A percentile compares a stretch with the other conserved stretches of the same genome.
These are phyloP conservation scores for Teleopsis dalmanni DNA, from an alignment of 1,140 invertebrate genomes.

Conservation along the genomic window DNA sequence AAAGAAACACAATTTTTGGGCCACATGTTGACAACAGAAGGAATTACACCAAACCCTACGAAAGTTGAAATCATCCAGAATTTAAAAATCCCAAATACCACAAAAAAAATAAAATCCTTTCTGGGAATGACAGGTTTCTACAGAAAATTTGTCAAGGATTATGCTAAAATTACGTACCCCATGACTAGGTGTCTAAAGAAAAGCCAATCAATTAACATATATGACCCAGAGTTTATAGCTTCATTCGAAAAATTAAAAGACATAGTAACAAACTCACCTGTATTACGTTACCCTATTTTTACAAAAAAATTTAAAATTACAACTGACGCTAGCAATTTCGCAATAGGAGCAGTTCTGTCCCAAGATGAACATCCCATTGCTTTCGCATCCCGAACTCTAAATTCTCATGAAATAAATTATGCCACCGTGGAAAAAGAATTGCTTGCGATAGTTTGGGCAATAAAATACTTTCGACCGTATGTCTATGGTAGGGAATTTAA, in stretches of 20 bases:
- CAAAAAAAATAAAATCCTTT: constrained; percentile 16
- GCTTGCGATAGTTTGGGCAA: too few relatives aligned
- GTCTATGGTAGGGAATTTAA: too few relatives aligned
- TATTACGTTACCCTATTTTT: constrained; percentile 23
- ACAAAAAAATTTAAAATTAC: constrained; percentile 20
- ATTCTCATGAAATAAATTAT: too few relatives aligned
- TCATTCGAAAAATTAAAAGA: too few relatives aligned
- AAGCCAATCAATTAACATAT: neutral
- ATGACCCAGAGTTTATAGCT: neutral
- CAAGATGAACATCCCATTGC: too few relatives aligned
- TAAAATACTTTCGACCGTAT: too few relatives aligned
- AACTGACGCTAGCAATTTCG: too few relatives aligned
- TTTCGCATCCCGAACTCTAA: too few relatives aligned
- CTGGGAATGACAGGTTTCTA: too few relatives aligned
- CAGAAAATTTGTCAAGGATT: constrained; percentile 12
- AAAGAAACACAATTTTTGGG: constrained; percentile 12
- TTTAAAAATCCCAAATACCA: constrained; percentile 7
- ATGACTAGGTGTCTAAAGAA: constrained; percentile 18
- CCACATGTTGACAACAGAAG: constrained; percentile 11
- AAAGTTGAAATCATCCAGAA: constrained; percentile 11
- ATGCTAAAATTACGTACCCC: constrained; percentile 27
- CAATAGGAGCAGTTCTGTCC: too few relatives aligned
- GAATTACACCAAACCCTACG: constrained; percentile 10
- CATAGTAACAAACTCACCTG: constrained; percentile 7
- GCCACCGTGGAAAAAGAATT: too few relatives aligned